Base-by-base conservation (phyloP, 2,888 invertebrate genomes). In the Xiphydria camelus region DNA sequence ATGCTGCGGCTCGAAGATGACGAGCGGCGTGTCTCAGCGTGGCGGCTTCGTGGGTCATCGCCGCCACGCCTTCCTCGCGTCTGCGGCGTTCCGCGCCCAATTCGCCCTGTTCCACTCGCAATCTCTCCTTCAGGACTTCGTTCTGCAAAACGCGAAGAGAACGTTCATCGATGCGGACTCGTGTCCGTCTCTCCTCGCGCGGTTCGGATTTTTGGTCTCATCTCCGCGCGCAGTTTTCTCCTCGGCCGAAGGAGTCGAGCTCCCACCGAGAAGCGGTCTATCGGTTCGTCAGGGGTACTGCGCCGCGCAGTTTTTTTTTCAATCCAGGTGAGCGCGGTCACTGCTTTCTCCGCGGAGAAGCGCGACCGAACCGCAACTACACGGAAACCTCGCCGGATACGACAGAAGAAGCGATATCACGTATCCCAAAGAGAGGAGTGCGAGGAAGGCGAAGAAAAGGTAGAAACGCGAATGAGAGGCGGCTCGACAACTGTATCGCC, bases 61-160 rank as follows among this genome's bases (percentile, higher is more conserved):
- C 76, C 4, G 75, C 76, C 10, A 78, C 69, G 47, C 77, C 78
- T 46, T 75, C 75, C 35, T 73, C 77, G 35, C 74, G 69, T 35
- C 75, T 64, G 25, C 78, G 77, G 51, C 76, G 70, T 48, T 79
- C 77, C 21, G 77, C 76, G 43, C 76, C 78, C 45, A 80, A 68
- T 42, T 79, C 79, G 55, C 77, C 77, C 38, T 80, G 75, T 57
- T 81, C 81, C 4, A 77, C 72, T 43, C 80, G 77, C 36, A 83
- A 65, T 32, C 79, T 79, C 62, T 82, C 81, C 61, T 82, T 82
- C 51, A 83, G 66, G 46, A 78, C 76, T 56, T 79, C 79, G 64
- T 83, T 83, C 83, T 83, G 66, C 3, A 74, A 64, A 51, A 22
- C 36, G 38, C 32, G 41, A 49, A 40, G 4, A 46, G 20, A 39